Evolutionary conservation across 2,888 invertebrate species (phyloP).

Genomic region (Hecatera dysodea): DNA sequence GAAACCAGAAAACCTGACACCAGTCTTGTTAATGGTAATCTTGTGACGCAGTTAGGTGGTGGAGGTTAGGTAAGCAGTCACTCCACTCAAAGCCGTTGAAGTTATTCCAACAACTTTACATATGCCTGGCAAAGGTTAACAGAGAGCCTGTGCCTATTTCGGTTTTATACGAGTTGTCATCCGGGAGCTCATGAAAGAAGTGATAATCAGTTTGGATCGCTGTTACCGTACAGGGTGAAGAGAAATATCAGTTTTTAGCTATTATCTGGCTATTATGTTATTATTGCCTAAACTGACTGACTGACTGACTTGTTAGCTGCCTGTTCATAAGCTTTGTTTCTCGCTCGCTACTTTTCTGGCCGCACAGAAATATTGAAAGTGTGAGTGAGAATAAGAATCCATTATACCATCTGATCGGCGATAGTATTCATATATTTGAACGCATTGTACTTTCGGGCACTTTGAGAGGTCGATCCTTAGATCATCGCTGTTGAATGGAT

Average conservation of each 20-base stretch:
- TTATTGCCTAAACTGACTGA: too few relatives aligned
- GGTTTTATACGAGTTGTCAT: neutral
- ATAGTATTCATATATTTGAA: conserved; percentile 83
- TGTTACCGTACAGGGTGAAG: too few relatives aligned
- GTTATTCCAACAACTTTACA: neutral
- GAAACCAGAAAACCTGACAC: too few relatives aligned
- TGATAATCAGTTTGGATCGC: too few relatives aligned
- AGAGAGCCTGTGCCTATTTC: neutral
- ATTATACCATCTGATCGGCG: conserved; percentile 73
- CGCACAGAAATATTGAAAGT: conserved; percentile 71
- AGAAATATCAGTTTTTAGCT: too few relatives aligned
- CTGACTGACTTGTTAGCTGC: too few relatives aligned
- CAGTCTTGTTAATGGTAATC: too few relatives aligned
- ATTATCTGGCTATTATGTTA: too few relatives aligned
- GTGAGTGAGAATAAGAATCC: conserved; percentile 67
- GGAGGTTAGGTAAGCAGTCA: too few relatives aligned
- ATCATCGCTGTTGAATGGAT: conserved; percentile 72
- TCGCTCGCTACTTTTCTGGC: conserved; percentile 43
- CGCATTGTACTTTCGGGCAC: conserved; percentile 76
- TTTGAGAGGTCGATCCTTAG: conserved; percentile 72
- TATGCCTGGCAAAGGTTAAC: neutral
- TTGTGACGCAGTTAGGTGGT: too few relatives aligned
- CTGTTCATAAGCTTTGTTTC: neutral
- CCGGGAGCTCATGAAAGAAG: neutral
- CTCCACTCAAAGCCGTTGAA: neutral